Evolutionary conservation across 2,113 vertebrate species (phyloP).

Genomic region (Muntiacus reevesi): DNA sequence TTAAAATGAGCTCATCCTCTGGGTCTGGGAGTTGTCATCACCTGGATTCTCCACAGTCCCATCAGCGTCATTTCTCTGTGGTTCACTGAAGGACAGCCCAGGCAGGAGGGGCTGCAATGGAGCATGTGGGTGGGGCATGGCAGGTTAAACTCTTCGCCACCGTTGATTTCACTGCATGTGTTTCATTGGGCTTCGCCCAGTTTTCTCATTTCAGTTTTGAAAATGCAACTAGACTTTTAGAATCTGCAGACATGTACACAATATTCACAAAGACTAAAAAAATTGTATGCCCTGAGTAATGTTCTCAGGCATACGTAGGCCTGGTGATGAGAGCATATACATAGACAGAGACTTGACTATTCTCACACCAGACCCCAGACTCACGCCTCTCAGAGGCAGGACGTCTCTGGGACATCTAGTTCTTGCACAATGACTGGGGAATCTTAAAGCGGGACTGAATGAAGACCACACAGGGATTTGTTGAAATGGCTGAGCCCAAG

Average conservation of each 20-base stretch:
- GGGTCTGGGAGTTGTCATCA: neutral
- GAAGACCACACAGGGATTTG: neutral
- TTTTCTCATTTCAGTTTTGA: neutral
- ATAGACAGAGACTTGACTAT: neutral
- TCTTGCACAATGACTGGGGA: neutral
- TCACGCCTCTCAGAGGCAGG: neutral
- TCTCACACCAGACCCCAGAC: neutral
- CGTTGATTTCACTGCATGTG: neutral
- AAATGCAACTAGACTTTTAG: neutral
- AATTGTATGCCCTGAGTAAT: neutral
- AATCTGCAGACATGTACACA: neutral
- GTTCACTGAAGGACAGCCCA: neutral
- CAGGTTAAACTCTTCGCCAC: neutral
- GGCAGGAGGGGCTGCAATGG: neutral
- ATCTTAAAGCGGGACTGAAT: neutral
- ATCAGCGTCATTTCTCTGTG: neutral
- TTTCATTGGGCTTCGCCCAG: neutral
- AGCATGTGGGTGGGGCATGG: neutral
- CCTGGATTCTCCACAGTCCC: neutral
- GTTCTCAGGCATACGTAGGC: neutral
- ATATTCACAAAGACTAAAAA: neutral
- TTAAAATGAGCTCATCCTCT: neutral
- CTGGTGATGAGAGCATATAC: neutral
- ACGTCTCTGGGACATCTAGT: neutral
- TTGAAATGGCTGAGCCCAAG: neutral